These are phyloP conservation scores for Mormyrops attenuatus DNA, from an alignment of 2,797 vertebrate species.

Conservation along the genomic window DNA sequence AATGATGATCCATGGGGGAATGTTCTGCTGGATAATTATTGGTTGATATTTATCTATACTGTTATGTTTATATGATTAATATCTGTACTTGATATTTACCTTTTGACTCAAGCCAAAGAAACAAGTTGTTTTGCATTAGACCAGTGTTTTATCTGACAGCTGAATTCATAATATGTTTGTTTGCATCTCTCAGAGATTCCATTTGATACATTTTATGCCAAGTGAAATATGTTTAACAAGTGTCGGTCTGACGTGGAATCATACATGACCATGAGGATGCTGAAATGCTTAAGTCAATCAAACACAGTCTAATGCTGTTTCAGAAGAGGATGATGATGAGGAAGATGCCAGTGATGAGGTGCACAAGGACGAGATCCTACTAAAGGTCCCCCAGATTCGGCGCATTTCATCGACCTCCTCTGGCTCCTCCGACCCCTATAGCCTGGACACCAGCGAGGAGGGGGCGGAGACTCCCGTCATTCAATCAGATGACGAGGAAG, in stretches of 20 bases:
- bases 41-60: background rate
- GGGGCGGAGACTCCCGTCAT: constrained; percentile 74
- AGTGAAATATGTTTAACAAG: background rate
- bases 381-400: constrained; percentile 45
- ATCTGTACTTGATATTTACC: background rate
- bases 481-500: constrained; percentile 81
- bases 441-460: constrained; percentile 64
- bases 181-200: background rate
- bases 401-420: constrained; percentile 76
- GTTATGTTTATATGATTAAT: background rate
- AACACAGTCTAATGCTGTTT: constrained; percentile 5
- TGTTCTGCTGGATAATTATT: background rate
- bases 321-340: constrained; percentile 47
- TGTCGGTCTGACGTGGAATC: background rate
- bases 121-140: background rate
- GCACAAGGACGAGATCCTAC: constrained; percentile 59
- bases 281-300: background rate
- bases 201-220: background rate
- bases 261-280: background rate
- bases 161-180: background rate
- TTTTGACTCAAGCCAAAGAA: background rate
- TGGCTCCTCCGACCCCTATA: constrained; percentile 62
- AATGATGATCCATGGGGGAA: background rate
- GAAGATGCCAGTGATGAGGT: constrained; percentile 57
- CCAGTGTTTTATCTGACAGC: background rate